Percentiles rank a stretch among this genome's conserved stretches.
These are phyloP conservation scores for Poecilia latipinna DNA, from an alignment of 2,113 vertebrate species.

Conservation along the genomic window DNA sequence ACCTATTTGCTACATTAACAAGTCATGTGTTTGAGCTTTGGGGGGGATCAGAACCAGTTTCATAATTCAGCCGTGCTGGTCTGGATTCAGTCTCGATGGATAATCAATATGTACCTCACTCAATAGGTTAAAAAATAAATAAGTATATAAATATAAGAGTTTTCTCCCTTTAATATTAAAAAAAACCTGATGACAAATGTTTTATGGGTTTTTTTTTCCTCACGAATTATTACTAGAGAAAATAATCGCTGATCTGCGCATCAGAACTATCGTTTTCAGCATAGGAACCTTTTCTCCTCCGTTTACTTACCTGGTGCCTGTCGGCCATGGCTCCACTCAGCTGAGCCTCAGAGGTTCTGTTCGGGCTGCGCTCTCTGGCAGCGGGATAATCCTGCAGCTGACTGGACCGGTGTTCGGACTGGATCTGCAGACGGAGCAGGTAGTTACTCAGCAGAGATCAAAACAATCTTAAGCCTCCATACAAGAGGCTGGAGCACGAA, in stretches of 20 bases:
- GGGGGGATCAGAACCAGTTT: slow-evolving; percentile 34
- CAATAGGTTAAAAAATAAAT: neutral
- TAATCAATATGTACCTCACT: neutral
- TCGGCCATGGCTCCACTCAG: slow-evolving; percentile 41
- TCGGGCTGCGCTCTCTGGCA: slow-evolving; percentile 12
- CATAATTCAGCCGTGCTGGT: slow-evolving; percentile 25
- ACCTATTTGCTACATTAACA: neutral
- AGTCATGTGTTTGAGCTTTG: slow-evolving; percentile 16
- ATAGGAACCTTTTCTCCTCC: neutral
- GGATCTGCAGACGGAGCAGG: slow-evolving; percentile 44
- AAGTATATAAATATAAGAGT: too few species aligned
- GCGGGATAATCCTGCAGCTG: slow-evolving; percentile 44
- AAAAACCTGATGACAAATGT: too few species aligned
- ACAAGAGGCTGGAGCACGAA: slow-evolving; percentile 23
- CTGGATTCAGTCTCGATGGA: neutral
- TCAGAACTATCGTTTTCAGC: neutral
- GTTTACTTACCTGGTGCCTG: slow-evolving; percentile 45
- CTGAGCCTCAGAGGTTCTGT: slow-evolving; percentile 2
- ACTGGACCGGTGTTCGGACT: slow-evolving; percentile 8
- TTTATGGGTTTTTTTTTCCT: too few species aligned
- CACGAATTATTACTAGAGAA: too few species aligned
- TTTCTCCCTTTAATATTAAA: too few species aligned
- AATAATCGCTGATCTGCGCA: neutral
- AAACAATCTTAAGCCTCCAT: slow-evolving; percentile 47
- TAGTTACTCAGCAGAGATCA: slow-evolving; percentile 61